Conservation (phyloP, 2,888 invertebrate genomes). For the Morpho deidamia region DNA sequence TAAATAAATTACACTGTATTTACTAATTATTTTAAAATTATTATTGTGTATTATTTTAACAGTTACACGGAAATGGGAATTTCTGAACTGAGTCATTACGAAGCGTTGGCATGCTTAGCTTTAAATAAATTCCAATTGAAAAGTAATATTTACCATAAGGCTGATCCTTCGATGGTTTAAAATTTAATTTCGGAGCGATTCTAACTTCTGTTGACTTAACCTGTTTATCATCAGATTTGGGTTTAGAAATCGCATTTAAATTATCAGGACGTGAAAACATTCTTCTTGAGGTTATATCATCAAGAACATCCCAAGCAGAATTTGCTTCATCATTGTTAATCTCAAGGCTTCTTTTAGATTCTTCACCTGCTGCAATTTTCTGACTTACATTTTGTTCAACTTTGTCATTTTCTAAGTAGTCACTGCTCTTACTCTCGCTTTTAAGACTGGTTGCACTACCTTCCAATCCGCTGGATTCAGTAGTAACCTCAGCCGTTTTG, state of each 20-base stretch:
- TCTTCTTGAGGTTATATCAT: slow-evolving; percentile 11
- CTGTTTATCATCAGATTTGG: background rate
- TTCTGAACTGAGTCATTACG: too few species aligned
- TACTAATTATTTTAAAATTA: too few species aligned
- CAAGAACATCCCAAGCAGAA: slow-evolving; percentile 4
- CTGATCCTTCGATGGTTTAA: background rate
- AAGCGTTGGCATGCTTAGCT: too few species aligned
- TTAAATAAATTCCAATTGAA: too few species aligned
- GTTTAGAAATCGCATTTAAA: background rate
- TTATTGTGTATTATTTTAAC: too few species aligned
- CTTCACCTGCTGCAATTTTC: background rate
- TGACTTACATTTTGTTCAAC: background rate
- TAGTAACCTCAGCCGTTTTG: background rate
- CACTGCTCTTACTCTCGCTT: background rate
- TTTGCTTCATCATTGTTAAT: slow-evolving; percentile 9
- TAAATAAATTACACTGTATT: too few species aligned
- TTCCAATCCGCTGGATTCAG: background rate
- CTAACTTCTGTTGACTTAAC: background rate
- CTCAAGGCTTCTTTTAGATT: background rate
- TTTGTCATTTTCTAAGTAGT: slow-evolving; percentile 8
- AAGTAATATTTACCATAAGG: background rate
- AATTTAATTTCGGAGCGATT: background rate
- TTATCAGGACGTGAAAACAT: background rate
- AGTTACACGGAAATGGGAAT: too few species aligned
- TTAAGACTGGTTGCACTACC: background rate